phyloP scores from a whole-genome alignment of 2,113 vertebrate species.

The Hirundichthys speculiger region DNA sequence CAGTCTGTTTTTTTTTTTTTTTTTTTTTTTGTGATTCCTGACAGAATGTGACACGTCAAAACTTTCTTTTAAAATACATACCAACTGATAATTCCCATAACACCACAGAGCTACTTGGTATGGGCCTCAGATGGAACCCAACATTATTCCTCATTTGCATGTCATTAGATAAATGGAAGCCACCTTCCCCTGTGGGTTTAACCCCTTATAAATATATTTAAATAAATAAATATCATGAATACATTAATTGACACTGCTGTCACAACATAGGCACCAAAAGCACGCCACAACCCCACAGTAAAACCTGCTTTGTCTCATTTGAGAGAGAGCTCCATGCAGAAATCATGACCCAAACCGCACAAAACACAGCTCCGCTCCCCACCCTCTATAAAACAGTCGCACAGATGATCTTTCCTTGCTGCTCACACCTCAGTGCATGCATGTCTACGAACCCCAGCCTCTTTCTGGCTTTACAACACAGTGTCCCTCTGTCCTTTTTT shows the following conservation, averaged over 20 bases:
- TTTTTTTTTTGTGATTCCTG: background rate
- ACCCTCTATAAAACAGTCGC: slow-evolving; percentile 57
- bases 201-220: slow-evolving; percentile 86
- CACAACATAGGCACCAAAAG: slow-evolving; percentile 63
- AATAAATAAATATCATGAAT: slow-evolving; percentile 87
- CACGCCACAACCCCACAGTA: background rate
- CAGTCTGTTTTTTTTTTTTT: background rate
- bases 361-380: slow-evolving; percentile 26
- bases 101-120: slow-evolving; percentile 52
- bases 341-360: slow-evolving; percentile 8
- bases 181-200: slow-evolving; percentile 75
- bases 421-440: slow-evolving; percentile 36
- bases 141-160: slow-evolving; percentile 82
- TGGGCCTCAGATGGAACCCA: slow-evolving; percentile 73
- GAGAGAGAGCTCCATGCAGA: slow-evolving; percentile 7
- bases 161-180: slow-evolving; percentile 77
- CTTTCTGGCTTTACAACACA: slow-evolving; percentile 43
- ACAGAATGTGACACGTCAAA: background rate
- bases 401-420: slow-evolving; percentile 14
- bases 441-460: slow-evolving; percentile 29
- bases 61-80: slow-evolving; percentile 19
- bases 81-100: slow-evolving; percentile 38
- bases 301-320: background rate
- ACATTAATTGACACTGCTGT: slow-evolving; percentile 76
- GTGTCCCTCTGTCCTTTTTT: slow-evolving; percentile 29